Percentiles rank a stretch among this genome's conserved stretches.
Conservation (phyloP, 2,113 vertebrate genomes). For the Pollachius pollachius region DNA sequence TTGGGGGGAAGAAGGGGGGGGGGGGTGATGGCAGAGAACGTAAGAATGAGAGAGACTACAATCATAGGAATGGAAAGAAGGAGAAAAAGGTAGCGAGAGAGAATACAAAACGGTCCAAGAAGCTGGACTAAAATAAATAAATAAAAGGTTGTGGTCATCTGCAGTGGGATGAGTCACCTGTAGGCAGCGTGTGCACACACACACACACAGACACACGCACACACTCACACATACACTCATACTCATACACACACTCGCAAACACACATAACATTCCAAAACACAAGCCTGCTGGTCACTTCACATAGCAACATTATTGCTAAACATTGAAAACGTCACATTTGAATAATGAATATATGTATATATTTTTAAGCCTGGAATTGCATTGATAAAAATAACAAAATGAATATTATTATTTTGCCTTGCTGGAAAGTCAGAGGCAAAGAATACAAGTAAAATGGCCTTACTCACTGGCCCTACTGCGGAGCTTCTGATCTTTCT, state of each 20-base stretch:
- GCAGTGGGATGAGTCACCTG: slow-evolving; percentile 76
- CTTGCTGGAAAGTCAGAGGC: too few relatives aligned
- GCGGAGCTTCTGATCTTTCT: too few relatives aligned
- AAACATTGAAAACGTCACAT: too few relatives aligned
- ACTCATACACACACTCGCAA: slow-evolving; percentile 21
- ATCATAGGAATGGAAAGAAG: background rate
- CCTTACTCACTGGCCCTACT: too few relatives aligned
- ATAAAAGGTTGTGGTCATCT: slow-evolving; percentile 69
- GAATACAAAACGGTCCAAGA: too few relatives aligned
- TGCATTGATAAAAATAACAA: too few relatives aligned
- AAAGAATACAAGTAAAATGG: too few relatives aligned
- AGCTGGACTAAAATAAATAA: slow-evolving; percentile 6
- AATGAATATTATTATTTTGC: too few relatives aligned
- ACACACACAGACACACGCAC: background rate
- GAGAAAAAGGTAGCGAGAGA: slow-evolving; percentile 32
- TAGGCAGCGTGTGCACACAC: slow-evolving; percentile 53
- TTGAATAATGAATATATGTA: too few relatives aligned
- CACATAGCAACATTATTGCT: background rate
- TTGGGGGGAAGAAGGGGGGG: background rate
- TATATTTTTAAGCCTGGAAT: too few relatives aligned
- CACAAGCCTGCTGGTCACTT: background rate
- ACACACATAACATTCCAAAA: slow-evolving; percentile 29
- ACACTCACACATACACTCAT: slow-evolving; percentile 2
- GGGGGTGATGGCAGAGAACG: background rate
- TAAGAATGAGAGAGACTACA: background rate